Conservation (phyloP, 2,797 vertebrate genomes). For the Oophaga sylvatica region DNA sequence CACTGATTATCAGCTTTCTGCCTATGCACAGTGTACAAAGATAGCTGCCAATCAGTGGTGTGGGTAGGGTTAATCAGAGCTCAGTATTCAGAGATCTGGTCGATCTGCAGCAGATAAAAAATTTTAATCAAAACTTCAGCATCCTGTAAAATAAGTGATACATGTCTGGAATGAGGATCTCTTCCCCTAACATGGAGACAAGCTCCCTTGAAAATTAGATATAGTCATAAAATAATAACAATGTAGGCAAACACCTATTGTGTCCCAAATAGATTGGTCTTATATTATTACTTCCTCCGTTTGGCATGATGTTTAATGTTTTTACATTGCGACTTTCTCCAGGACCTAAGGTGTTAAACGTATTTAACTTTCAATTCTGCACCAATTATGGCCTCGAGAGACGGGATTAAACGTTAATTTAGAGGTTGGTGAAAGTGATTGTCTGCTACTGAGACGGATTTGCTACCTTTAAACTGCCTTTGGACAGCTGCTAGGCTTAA, state of each 20-base stretch:
- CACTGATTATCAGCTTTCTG: no score
- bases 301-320: neutral
- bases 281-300: neutral
- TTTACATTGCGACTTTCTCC: neutral
- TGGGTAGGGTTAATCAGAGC: no score
- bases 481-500: conserved; percentile 58
- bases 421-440: conserved; percentile 57
- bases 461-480: conserved; percentile 50
- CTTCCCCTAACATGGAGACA: no score
- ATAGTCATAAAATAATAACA: neutral
- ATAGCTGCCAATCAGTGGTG: no score
- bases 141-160: no score
- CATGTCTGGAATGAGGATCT: no score
- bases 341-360: conserved; percentile 50
- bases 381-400: conserved; percentile 58
- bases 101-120: no score
- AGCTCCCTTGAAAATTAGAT: neutral
- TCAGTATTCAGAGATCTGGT: no score
- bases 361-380: conserved; percentile 58
- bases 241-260: no score
- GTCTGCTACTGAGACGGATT: conserved; percentile 60
- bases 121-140: no score
- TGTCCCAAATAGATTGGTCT: neutral
- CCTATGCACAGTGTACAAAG: no score
- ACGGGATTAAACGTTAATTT: conserved; percentile 60